phyloP scores from a whole-genome alignment of 1,140 invertebrate species.

The Hyposmocoma kahamanoa region DNA sequence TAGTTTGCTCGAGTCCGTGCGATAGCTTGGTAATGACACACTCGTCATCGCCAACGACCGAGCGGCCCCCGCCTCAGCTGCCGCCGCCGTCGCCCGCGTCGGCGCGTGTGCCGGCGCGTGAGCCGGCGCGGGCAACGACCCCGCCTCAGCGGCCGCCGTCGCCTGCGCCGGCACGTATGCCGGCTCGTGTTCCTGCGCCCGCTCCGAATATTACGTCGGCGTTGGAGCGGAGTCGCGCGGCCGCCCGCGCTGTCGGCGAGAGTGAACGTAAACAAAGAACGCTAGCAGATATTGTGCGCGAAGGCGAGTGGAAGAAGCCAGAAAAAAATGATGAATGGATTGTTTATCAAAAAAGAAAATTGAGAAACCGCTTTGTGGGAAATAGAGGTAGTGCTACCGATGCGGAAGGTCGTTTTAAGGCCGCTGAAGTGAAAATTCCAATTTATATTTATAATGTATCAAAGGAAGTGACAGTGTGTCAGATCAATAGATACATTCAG shows the following conservation, averaged over 20 bases:
- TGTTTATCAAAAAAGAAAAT: background rate
- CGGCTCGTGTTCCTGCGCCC: background rate
- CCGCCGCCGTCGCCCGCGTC: background rate
- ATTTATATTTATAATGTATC: conserved; percentile 9
- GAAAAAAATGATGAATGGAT: background rate
- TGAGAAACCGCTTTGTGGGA: conserved; percentile 3
- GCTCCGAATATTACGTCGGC: background rate
- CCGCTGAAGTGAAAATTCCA: conserved; percentile 2
- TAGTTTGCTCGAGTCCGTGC: no score
- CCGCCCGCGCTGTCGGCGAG: no score
- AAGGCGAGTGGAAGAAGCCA: background rate
- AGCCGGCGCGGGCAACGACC: no score
- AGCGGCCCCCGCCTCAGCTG: background rate
- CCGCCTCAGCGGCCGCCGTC: no score
- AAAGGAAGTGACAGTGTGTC: background rate
- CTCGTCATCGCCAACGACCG: background rate
- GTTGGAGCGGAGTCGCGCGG: no score
- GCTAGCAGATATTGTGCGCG: background rate
- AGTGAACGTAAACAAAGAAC: background rate
- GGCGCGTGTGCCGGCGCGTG: no score
- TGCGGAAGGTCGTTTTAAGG: background rate
- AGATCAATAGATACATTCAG: conserved; percentile 1
- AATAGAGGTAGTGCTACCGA: conserved; percentile 1
- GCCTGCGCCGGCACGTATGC: background rate
- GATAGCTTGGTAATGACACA: no score